These are phyloP conservation scores for Harpegnathos saltator DNA, from an alignment of 1,140 invertebrate species.

Conservation along the genomic window DNA sequence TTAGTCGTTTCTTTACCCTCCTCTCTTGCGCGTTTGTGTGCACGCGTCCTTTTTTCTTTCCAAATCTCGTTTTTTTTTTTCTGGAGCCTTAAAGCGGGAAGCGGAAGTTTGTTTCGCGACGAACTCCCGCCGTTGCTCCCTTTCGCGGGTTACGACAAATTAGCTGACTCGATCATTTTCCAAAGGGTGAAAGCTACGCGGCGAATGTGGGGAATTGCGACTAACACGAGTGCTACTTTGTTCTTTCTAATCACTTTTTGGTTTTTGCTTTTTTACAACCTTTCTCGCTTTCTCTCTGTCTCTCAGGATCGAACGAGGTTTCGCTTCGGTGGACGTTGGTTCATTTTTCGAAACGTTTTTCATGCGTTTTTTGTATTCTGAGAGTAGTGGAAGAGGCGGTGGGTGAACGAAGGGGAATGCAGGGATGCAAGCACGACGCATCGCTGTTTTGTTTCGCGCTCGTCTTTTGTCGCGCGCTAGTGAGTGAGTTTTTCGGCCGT, in stretches of 20 bases:
- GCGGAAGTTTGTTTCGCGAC: not conserved
- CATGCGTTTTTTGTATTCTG: constrained; percentile 35
- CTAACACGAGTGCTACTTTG: no score
- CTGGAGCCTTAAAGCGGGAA: not conserved
- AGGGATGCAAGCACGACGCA: constrained; percentile 39
- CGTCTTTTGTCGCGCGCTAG: constrained; percentile 57
- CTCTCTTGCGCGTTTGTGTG: not conserved
- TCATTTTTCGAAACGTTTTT: constrained; percentile 38
- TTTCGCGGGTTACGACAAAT: not conserved
- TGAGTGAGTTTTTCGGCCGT: constrained; percentile 61
- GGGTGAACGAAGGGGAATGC: not conserved
- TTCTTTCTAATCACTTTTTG: no score
- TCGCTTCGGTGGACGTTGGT: constrained; percentile 26
- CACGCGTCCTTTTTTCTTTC: not conserved
- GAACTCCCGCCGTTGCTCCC: no score
- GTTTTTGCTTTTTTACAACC: no score
- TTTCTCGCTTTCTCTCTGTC: constrained; percentile 6
- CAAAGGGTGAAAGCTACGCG: not conserved
- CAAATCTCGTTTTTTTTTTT: no score
- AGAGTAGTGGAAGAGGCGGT: not conserved
- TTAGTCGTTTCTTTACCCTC: not conserved
- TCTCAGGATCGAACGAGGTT: not conserved
- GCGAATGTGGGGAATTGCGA: no score
- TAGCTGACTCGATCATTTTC: constrained; percentile 4
- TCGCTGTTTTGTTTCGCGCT: constrained; percentile 57